Percentiles rank a stretch among this genome's conserved stretches.
Conservation (phyloP, 2,113 vertebrate genomes). For the Parotia lawesii region DNA sequence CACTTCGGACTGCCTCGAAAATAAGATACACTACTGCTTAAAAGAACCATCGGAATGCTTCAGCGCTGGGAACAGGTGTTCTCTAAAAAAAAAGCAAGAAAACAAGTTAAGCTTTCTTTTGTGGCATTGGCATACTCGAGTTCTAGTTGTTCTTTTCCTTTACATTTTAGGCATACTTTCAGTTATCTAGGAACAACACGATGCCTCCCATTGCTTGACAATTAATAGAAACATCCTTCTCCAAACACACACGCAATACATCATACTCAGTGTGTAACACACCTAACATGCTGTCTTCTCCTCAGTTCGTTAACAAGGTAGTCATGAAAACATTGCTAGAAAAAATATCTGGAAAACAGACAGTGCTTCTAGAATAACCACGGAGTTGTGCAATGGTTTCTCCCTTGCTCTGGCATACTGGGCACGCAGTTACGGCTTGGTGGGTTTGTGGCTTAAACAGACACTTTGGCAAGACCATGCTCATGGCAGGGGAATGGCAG, state of each 20-base stretch:
- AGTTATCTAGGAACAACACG: slow-evolving; percentile 29
- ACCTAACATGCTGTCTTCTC: neutral
- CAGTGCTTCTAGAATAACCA: neutral
- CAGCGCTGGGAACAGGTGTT: slow-evolving; percentile 94
- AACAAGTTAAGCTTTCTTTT: slow-evolving; percentile 81
- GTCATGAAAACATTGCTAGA: neutral
- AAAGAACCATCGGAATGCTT: slow-evolving; percentile 99
- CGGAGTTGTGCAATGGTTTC: neutral
- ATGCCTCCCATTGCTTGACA: slow-evolving; percentile 10
- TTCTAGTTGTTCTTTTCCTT: slow-evolving; percentile 57
- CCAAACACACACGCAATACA: neutral
- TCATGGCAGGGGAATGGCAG: neutral
- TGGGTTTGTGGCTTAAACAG: neutral
- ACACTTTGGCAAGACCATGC: neutral
- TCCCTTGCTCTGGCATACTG: neutral
- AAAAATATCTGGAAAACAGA: neutral
- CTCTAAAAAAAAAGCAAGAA: slow-evolving; percentile 89
- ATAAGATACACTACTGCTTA: slow-evolving; percentile 81
- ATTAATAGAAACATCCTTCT: slow-evolving; percentile 13
- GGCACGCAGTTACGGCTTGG: fast-evolving
- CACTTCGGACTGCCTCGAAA: slow-evolving; percentile 81
- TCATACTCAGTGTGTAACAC: neutral
- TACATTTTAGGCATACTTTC: slow-evolving; percentile 63
- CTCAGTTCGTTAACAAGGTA: neutral
- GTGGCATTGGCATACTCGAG: slow-evolving; percentile 59